phyloP scores from a whole-genome alignment of 2,113 vertebrate genomes.

The Forbesichthys agassizii region DNA sequence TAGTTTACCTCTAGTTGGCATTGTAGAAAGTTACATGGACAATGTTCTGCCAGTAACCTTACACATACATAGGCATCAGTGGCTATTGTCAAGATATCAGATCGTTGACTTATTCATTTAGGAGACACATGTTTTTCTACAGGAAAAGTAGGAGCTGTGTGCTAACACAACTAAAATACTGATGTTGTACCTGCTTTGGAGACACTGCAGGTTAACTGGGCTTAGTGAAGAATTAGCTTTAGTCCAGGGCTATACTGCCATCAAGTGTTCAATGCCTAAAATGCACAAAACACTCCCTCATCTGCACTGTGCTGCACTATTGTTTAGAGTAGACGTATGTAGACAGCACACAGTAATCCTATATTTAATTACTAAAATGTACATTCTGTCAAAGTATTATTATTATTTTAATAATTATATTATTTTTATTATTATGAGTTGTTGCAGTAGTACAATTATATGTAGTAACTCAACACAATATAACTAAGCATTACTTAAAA shows the following conservation, averaged over 20 bases:
- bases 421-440: too few species aligned
- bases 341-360: too few species aligned
- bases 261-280: slow-evolving; percentile 49
- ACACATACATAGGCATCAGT: slow-evolving; percentile 25
- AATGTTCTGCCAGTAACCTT: slow-evolving; percentile 22
- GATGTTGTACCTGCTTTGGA: slow-evolving; percentile 13
- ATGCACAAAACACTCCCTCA: background rate
- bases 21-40: slow-evolving; percentile 61
- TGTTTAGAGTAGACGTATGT: too few species aligned
- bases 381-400: too few species aligned
- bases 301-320: too few species aligned
- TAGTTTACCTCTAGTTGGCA: background rate
- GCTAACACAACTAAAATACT: background rate
- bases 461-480: background rate
- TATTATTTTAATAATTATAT: too few species aligned
- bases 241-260: slow-evolving; percentile 55
- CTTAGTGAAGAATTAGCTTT: slow-evolving; percentile 6
- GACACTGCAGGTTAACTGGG: background rate
- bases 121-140: background rate
- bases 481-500: background rate
- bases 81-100: background rate
- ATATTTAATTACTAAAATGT: too few species aligned
- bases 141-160: background rate
- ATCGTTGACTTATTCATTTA: too few species aligned
- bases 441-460: too few species aligned